Evolutionary conservation across 2,113 vertebrate species (phyloP), one percentile per base, ranked within the genome.

Genomic region (Bambusicola thoracicus): DNA sequence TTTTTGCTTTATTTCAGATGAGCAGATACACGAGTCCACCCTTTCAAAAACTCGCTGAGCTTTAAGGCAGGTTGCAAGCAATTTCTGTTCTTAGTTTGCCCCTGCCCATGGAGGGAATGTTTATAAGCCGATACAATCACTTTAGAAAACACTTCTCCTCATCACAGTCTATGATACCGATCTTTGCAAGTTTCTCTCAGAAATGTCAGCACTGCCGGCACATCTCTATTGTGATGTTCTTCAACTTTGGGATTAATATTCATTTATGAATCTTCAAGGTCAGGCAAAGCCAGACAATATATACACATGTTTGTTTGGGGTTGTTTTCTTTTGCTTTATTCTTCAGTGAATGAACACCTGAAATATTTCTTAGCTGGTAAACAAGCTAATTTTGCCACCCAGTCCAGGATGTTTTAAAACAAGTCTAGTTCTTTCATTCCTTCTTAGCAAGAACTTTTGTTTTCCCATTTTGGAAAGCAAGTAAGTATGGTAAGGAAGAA

Each of bases 61-160:
- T 94, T 84, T 89, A 94, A 89, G 87, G 92, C 87, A 93, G 38
- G 32, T 89, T 68, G 55, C 77, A 91, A 89, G 75, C 49, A 55
- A 79, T 82, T 94, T 81, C 66, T 79, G 10, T 53, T 92, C 67
- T 82, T 85, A 40, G 58, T 91, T 85, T 77, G 63, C 70, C 30
- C 38, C 63, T 85, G 70, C 32, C 72, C 32, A 21, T 0, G 11
- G 59, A 95, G 61, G 74, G 40, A 44, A 62, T 56, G 17, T 61
- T 77, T 82, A 65, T 85, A 96, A 94, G 49, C 67, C 13, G 0
- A 82, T 89, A 73, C 15, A 21, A 70, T 19, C 44, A 66, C 86
- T 76, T 89, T 63, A 15, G 29, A 89, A 92, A 96, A 77, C 14
- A 12, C 41, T 89, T 92, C 18, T 13, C 6, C 44, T 66, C 49